A percentile compares a stretch with the other conserved stretches of the same genome.
phyloP scores from a whole-genome alignment of 37 sponge, comb jelly and placozoan genomes.

The Aplysina aerophoba region DNA sequence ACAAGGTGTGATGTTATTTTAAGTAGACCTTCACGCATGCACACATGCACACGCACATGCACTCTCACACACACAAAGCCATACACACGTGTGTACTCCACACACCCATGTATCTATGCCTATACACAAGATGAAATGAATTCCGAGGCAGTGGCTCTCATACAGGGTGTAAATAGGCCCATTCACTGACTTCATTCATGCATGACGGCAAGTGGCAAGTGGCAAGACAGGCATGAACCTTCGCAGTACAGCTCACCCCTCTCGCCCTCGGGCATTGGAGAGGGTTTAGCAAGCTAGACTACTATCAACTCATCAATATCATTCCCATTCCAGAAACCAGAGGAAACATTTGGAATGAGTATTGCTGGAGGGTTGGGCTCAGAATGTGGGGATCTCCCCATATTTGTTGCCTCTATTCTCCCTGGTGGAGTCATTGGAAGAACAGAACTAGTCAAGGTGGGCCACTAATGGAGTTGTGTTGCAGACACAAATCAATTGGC shows the following conservation, averaged over 20 bases:
- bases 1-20: neutral
- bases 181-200: too few species aligned
- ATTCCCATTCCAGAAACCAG: conserved; percentile 50
- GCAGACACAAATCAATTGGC: neutral
- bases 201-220: too few species aligned
- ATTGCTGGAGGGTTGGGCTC: conserved; percentile 73
- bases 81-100: neutral
- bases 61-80: neutral
- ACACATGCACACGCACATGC: neutral
- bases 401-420: conserved; percentile 58
- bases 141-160: too few species aligned
- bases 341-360: conserved; percentile 84
- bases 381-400: conserved; percentile 69
- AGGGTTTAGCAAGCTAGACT: too few species aligned
- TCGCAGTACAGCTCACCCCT: too few species aligned
- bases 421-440: conserved; percentile 39
- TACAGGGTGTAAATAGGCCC: too few species aligned
- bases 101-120: neutral
- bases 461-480: conserved; percentile 16
- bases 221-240: too few species aligned
- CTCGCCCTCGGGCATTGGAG: too few species aligned
- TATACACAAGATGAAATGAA: too few species aligned
- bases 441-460: conserved; percentile 58
- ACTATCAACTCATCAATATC: too few species aligned
- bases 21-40: neutral